Conservation (phyloP, 1,140 invertebrate species). For the Colletes gigas region DNA sequence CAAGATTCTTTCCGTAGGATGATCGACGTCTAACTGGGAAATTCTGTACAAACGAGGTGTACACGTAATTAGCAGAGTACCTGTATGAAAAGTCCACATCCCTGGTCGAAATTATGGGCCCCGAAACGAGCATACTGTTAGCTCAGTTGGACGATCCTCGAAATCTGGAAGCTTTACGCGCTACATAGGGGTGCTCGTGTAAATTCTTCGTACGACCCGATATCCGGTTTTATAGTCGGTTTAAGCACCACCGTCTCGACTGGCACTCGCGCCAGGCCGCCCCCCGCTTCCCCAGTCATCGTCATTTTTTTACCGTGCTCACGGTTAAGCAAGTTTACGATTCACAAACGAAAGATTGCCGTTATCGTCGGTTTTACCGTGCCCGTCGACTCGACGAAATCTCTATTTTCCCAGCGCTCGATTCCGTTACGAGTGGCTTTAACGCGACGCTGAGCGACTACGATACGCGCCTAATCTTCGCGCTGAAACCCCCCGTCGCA, state of each 20-base stretch:
- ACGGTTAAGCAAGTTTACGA: constrained; percentile 44
- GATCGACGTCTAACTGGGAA: too few species aligned
- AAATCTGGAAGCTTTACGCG: not conserved
- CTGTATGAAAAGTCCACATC: too few species aligned
- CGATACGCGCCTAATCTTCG: constrained; percentile 38
- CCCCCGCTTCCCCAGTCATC: not conserved
- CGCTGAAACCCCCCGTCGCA: constrained; percentile 15
- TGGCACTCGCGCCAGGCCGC: not conserved
- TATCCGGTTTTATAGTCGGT: constrained; percentile 41
- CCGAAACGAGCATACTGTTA: too few species aligned
- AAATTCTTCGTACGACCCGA: constrained; percentile 36
- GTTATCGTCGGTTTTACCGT: constrained; percentile 33
- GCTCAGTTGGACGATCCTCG: too few species aligned
- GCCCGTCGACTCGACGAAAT: not conserved
- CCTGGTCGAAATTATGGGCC: too few species aligned
- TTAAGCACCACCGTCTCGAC: constrained; percentile 33
- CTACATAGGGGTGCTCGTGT: not conserved
- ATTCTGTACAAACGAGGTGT: too few species aligned
- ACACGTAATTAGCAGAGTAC: too few species aligned
- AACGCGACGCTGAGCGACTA: not conserved
- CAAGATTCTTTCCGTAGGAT: too few species aligned
- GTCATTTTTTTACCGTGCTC: constrained; percentile 6
- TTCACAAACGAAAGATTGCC: constrained; percentile 44
- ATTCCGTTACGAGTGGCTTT: constrained; percentile 26
- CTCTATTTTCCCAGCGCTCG: constrained; percentile 23